phyloP scores from a whole-genome alignment of 1,140 invertebrate genomes.

The Drosophila subobscura region DNA sequence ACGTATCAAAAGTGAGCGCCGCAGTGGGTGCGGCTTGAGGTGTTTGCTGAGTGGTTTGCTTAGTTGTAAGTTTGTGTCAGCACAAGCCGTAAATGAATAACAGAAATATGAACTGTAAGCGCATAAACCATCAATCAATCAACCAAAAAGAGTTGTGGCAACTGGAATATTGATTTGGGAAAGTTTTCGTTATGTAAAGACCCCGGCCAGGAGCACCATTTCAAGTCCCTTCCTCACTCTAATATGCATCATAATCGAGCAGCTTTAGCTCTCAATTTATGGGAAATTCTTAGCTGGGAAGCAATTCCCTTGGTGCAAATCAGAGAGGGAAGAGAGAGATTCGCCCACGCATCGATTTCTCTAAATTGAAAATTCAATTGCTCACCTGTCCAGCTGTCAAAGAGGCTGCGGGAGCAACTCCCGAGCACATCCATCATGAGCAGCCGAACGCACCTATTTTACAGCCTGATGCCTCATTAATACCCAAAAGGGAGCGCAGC shows the following conservation, averaged over 20 bases:
- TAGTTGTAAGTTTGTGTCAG: neutral
- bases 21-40: neutral
- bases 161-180: neutral
- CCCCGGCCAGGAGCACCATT: too few relatives aligned
- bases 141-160: conserved; percentile 17
- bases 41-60: conserved; percentile 2
- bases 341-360: conserved; percentile 35
- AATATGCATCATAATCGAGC: neutral
- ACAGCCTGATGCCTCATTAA: conserved; percentile 73
- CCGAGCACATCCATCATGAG: conserved; percentile 61
- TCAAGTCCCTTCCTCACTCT: neutral
- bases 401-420: conserved; percentile 22
- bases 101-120: conserved; percentile 41
- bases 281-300: neutral
- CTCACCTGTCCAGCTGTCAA: conserved; percentile 58
- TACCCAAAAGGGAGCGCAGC: conserved; percentile 61
- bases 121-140: conserved; percentile 37
- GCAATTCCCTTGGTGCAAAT: conserved; percentile 35
- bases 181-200: too few relatives aligned
- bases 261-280: neutral
- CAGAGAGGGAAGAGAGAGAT: conserved; percentile 17
- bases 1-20: conserved; percentile 18
- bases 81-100: conserved; percentile 41
- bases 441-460: conserved; percentile 35
- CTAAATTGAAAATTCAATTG: conserved; percentile 43